Evolutionary conservation across 2,888 invertebrate species (phyloP), one percentile per base, ranked within the genome.

Genomic region (Pristionchus mayeri): DNA sequence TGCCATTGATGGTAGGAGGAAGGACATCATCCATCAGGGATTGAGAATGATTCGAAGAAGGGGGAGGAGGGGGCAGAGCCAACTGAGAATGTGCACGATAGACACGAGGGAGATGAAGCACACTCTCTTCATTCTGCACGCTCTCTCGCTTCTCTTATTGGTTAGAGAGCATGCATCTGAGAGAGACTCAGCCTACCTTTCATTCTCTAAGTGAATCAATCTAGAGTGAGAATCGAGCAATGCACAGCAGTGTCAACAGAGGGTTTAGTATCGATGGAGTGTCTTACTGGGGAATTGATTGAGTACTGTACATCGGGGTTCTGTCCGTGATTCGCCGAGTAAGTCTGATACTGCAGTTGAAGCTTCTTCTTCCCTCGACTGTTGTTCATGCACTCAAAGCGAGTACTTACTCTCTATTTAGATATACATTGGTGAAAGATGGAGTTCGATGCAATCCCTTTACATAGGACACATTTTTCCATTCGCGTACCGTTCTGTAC

Each of bases 341-440:
- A 91, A 0, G 89, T 90, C 84, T 91, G 91, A 50, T 92, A 92
- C 54, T 91, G 89, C 16, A 91, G 86, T 85, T 90, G 90, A 57
- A 89, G 87, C 80, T 90, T 89, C 87, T 92, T 89, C 71, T 91
- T 91, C 40, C 86, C 84, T 37, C 89, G 85, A 37, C 88, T 86
- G 57, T 89, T 88, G 57, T 89, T 89, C 71, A 88, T 87, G 75
- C 92, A 89, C 90, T 92, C 85, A 84, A 90, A 87, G 24, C 84
- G 80, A 18, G 18, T 27, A n/a, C 9, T 37, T 27, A 37, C 6
- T 27, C 24, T 57, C n/a, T 44, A 16, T 54, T n/a, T 18, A n/a
- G n/a, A 40, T 60, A 9, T 75, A 48, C 24, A 30, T 27, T 52
- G 21, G 4, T 67, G 67, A 60, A n/a, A 6, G 27, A 67, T 9